Evolutionary conservation across 1,140 invertebrate species (phyloP).

Genomic region (Ganaspis sp.): DNA sequence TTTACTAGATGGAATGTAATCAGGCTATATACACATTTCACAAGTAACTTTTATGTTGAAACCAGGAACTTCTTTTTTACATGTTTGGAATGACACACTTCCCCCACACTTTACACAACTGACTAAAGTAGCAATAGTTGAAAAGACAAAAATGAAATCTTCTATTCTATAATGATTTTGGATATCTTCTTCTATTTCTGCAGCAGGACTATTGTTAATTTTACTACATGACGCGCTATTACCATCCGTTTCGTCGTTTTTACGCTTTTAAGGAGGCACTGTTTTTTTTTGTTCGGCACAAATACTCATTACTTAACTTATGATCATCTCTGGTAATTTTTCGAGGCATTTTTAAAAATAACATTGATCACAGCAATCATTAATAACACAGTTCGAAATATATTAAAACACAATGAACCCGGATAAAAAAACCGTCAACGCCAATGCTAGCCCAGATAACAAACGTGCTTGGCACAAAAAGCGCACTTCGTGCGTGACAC

Average conservation of each 20-base stretch:
- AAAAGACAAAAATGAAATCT: constrained; percentile 28
- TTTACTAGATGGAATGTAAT: constrained; percentile 37
- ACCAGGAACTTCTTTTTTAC: constrained; percentile 45
- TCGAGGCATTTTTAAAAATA: constrained; percentile 41
- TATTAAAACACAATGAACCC: no score
- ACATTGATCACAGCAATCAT: no score
- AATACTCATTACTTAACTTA: neutral
- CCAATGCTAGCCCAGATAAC: no score
- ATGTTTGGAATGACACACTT: constrained; percentile 37
- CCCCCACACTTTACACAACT: constrained; percentile 49
- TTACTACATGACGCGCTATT: constrained; percentile 48
- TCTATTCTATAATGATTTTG: constrained; percentile 48
- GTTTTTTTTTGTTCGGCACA: constrained; percentile 43
- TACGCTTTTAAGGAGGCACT: constrained; percentile 40
- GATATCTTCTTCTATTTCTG: constrained; percentile 36
- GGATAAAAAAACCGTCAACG: no score
- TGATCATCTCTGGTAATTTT: constrained; percentile 35
- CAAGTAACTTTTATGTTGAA: constrained; percentile 44
- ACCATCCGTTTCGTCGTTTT: constrained; percentile 32
- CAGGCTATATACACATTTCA: constrained; percentile 42
- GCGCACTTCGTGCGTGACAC: no score
- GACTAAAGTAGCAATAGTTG: constrained; percentile 42
- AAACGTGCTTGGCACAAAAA: no score
- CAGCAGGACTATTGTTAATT: constrained; percentile 32
- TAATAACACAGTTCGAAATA: no score